Conservation (phyloP, 2,797 vertebrate genomes). For the Bufotes viridis region DNA sequence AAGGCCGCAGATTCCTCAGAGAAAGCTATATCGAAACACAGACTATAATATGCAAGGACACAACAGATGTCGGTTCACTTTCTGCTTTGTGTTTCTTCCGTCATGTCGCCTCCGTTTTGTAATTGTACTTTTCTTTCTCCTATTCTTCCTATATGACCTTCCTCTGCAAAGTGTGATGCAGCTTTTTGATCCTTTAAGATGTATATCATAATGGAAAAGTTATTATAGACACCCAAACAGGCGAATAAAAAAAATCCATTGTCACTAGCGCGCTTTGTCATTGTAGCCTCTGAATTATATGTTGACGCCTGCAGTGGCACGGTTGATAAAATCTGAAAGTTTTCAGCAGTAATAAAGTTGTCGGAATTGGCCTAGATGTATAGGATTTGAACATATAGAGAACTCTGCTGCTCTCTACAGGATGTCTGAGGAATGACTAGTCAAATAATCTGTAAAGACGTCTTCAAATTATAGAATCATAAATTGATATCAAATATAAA, state of each 20-base stretch:
- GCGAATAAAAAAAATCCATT: neutral
- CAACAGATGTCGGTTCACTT: neutral
- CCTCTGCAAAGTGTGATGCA: neutral
- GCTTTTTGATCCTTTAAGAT: neutral
- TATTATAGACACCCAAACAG: neutral
- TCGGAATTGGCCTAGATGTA: neutral
- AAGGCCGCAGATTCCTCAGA: too few species aligned
- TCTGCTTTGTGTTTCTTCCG: too few species aligned
- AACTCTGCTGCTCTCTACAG: constrained; percentile 40
- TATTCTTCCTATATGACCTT: neutral
- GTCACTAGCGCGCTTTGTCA: neutral
- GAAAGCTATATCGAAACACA: too few species aligned
- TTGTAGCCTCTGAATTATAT: neutral
- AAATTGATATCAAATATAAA: too few species aligned
- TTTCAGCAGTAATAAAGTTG: constrained; percentile 23
- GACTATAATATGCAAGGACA: too few species aligned
- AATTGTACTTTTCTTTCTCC: neutral
- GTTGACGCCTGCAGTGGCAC: constrained; percentile 6
- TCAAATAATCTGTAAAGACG: neutral
- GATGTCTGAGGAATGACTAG: neutral
- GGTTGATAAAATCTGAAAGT: constrained; percentile 14
- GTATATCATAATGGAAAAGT: neutral
- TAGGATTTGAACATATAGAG: neutral
- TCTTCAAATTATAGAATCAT: neutral
- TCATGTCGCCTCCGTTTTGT: neutral